These are phyloP conservation scores for Scomber colias DNA, from an alignment of 2,113 vertebrate species.

Conservation along the genomic window DNA sequence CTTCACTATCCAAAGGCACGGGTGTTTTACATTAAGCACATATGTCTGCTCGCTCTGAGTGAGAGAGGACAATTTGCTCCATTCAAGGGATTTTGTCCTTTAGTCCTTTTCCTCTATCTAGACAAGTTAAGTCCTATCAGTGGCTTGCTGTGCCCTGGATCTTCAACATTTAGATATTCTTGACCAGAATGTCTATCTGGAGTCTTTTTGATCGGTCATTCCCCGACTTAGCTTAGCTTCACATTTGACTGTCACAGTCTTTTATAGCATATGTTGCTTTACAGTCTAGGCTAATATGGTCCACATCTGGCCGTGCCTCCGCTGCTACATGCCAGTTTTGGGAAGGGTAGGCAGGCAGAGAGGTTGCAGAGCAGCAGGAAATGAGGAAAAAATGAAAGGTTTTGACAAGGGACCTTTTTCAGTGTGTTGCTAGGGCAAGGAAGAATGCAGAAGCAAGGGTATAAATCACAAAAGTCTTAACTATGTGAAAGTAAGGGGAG, in stretches of 20 bases:
- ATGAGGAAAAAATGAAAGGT: conserved; percentile 61
- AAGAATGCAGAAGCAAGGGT: conserved; percentile 33
- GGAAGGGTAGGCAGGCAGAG: conserved; percentile 39
- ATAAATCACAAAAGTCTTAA: conserved; percentile 53
- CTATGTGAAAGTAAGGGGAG: conserved; percentile 26
- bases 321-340: conserved; percentile 56
- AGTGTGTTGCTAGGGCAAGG: conserved; percentile 37
- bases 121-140: conserved; percentile 34
- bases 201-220: conserved; percentile 47
- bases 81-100: conserved; percentile 54
- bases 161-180: conserved; percentile 45
- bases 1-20: conserved; percentile 44
- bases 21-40: conserved; percentile 68
- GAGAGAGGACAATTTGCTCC: conserved; percentile 46
- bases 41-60: conserved; percentile 39
- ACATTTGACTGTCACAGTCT: conserved; percentile 45
- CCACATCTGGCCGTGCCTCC: conserved; percentile 79
- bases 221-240: conserved; percentile 36
- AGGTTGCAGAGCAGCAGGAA: conserved; percentile 69
- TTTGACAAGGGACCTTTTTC: conserved; percentile 61
- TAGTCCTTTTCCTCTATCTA: conserved; percentile 36
- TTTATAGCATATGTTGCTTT: conserved; percentile 70
- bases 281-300: conserved; percentile 75
- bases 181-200: conserved; percentile 53
- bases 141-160: conserved; percentile 37